Conservation (phyloP, 2,113 vertebrate species). For the Seriola aureovittata region DNA sequence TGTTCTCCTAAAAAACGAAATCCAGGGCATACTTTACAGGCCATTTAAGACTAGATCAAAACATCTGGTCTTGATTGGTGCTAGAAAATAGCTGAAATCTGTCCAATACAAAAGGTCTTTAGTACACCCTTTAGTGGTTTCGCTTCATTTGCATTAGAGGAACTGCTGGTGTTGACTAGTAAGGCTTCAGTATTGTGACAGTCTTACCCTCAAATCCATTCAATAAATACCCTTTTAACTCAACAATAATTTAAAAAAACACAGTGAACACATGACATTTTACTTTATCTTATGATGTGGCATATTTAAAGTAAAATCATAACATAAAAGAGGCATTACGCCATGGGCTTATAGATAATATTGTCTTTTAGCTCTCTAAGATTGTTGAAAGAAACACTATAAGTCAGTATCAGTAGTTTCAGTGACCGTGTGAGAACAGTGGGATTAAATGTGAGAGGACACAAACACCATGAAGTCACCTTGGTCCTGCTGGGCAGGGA, state of each 20-base stretch:
- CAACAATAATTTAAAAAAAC: not conserved
- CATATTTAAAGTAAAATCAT: not conserved
- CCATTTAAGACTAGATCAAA: not conserved
- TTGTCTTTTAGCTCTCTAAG: not conserved
- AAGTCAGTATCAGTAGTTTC: not conserved
- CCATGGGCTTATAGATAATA: not conserved
- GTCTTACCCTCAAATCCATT: not conserved
- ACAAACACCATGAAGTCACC: conserved; percentile 25
- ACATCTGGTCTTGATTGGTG: not conserved
- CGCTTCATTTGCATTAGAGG: not conserved
- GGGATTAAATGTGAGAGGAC: not conserved
- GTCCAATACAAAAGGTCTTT: not conserved
- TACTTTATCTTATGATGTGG: not conserved
- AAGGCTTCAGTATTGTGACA: not conserved
- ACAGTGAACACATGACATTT: no score
- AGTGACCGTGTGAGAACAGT: not conserved
- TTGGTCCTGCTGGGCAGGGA: conserved; percentile 7
- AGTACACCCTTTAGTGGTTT: not conserved
- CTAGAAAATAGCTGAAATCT: not conserved
- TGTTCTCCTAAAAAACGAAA: not conserved
- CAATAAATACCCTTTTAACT: not conserved
- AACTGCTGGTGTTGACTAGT: not conserved
- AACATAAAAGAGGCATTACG: not conserved
- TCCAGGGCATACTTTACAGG: not conserved
- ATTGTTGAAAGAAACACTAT: not conserved